These are phyloP conservation scores for Hipposideros larvatus DNA, from an alignment of 2,797 vertebrate genomes.

Conservation along the genomic window DNA sequence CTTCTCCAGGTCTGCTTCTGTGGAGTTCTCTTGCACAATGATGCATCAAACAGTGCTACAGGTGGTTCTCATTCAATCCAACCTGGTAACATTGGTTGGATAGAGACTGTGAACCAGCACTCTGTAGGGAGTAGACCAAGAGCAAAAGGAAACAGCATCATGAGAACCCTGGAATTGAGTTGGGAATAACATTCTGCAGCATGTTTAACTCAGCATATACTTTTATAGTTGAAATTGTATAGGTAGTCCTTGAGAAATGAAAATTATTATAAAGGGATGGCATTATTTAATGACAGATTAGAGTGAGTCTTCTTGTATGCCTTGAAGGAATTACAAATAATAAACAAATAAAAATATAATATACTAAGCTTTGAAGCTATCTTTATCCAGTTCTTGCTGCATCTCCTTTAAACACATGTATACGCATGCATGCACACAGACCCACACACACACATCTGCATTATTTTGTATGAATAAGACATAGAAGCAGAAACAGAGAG, in stretches of 20 bases:
- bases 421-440: not conserved
- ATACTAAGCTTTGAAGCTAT: not conserved
- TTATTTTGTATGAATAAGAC: slow-evolving; percentile 38
- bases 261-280: not conserved
- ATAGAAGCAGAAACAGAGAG: not conserved
- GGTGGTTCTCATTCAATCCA: not conserved
- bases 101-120: not conserved
- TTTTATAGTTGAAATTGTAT: not conserved
- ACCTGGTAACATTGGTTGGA: not conserved
- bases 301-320: not conserved
- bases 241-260: slow-evolving; percentile 19
- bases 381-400: not conserved
- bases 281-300: slow-evolving; percentile 25
- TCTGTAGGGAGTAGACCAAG: not conserved
- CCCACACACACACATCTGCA: not conserved
- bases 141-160: not conserved
- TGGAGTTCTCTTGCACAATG: not conserved
- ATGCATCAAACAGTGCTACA: not conserved
- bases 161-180: not conserved
- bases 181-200: not conserved
- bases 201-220: not conserved
- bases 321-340: not conserved
- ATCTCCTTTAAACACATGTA: not conserved
- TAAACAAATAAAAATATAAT: not conserved
- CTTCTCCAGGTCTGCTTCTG: slow-evolving; percentile 16